A percentile compares a stretch with the other conserved stretches of the same genome.
phyloP scores from a whole-genome alignment of 2,888 invertebrate species.

The Hydroisotoma schaefferi region DNA sequence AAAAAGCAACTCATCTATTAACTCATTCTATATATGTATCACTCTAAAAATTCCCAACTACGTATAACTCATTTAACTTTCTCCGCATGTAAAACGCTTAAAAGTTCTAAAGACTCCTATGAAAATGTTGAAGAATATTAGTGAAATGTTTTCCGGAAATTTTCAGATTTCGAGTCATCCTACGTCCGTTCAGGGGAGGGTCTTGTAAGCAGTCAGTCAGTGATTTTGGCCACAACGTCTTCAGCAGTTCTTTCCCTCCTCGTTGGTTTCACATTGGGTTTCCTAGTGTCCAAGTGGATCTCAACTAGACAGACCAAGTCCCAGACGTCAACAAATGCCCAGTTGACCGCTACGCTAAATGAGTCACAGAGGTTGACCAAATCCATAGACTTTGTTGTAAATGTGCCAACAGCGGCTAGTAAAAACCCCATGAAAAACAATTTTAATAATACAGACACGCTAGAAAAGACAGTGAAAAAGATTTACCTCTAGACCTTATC shows the following conservation, averaged over 20 bases:
- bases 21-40: too few relatives aligned
- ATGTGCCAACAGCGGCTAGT: constrained; percentile 28
- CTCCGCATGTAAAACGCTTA: too few relatives aligned
- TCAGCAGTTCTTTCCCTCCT: constrained; percentile 41
- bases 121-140: too few relatives aligned
- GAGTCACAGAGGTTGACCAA: constrained; percentile 47
- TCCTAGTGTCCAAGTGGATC: constrained; percentile 37
- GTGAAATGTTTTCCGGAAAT: too few relatives aligned
- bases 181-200: constrained; percentile 30
- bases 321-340: constrained; percentile 44
- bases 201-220: constrained; percentile 32
- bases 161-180: constrained; percentile 32
- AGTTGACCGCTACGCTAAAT: constrained; percentile 38
- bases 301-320: constrained; percentile 34
- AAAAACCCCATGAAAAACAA: constrained; percentile 44
- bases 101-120: too few relatives aligned
- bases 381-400: constrained; percentile 46
- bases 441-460: constrained; percentile 42
- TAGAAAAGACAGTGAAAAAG: constrained; percentile 47
- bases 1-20: too few relatives aligned
- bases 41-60: too few relatives aligned
- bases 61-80: too few relatives aligned
- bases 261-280: constrained; percentile 44
- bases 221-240: constrained; percentile 42
- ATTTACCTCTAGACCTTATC: constrained; percentile 47